Evolutionary conservation across 2,888 invertebrate genomes (phyloP).

Genomic region (Sphaeridia pumilis): DNA sequence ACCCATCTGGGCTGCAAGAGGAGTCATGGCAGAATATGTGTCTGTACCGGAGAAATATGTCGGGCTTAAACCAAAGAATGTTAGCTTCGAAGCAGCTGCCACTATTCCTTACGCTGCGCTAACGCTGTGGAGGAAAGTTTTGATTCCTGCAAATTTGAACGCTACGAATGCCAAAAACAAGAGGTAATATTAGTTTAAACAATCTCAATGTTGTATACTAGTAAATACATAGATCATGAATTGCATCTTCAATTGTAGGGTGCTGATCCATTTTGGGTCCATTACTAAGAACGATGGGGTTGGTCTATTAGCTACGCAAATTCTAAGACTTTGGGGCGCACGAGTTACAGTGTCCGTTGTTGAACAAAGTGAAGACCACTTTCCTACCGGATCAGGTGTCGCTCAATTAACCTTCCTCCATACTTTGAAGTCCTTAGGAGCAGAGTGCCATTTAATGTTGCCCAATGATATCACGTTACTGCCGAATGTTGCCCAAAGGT

Average conservation of each 20-base stretch:
- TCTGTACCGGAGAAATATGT: conserved; percentile 36
- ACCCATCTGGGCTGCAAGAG: conserved; percentile 45
- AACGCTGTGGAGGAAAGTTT: conserved; percentile 42
- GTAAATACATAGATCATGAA: neutral
- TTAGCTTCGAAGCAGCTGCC: conserved; percentile 50
- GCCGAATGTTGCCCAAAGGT: conserved; percentile 34
- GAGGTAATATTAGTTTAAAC: conserved; percentile 18
- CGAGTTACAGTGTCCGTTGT: conserved; percentile 33
- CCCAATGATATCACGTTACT: conserved; percentile 29
- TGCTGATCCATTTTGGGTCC: conserved; percentile 32
- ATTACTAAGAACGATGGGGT: conserved; percentile 35
- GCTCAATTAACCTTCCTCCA: conserved; percentile 35
- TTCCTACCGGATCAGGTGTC: conserved; percentile 25
- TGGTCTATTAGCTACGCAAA: conserved; percentile 32
- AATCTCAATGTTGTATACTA: neutral
- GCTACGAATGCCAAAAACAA: conserved; percentile 30
- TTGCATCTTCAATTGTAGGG: conserved; percentile 13
- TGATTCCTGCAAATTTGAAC: conserved; percentile 21
- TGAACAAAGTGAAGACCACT: conserved; percentile 24
- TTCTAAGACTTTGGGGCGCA: conserved; percentile 32
- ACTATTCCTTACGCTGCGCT: conserved; percentile 51
- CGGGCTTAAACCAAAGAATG: conserved; percentile 46
- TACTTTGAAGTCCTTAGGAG: conserved; percentile 33
- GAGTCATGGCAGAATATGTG: conserved; percentile 34
- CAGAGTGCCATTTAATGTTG: conserved; percentile 35